phyloP scores from a whole-genome alignment of 2,113 vertebrate genomes.

The Balaenoptera acutorostrata region DNA sequence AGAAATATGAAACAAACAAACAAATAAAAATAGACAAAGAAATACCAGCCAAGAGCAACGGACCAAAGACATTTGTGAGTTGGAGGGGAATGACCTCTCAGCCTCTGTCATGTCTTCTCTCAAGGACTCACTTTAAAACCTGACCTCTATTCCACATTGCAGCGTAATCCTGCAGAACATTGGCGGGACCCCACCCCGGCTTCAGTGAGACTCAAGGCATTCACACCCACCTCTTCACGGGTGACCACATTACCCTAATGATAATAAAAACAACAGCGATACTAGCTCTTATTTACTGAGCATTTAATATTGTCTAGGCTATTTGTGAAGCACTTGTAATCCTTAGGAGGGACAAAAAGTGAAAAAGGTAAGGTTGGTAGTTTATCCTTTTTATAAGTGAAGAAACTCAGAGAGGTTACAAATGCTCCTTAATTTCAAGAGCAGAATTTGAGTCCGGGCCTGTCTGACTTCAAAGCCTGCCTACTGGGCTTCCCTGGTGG shows the following conservation, averaged over 20 bases:
- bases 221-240: background rate
- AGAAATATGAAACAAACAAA: background rate
- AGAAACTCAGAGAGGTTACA: background rate
- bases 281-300: background rate
- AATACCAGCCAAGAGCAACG: too few species aligned
- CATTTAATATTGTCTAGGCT: background rate
- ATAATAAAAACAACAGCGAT: background rate
- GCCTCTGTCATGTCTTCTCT: background rate
- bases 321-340: background rate
- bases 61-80: rapidly evolving
- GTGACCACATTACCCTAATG: background rate
- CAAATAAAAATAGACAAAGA: background rate
- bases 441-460: background rate
- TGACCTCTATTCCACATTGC: rapidly evolving
- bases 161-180: rapidly evolving
- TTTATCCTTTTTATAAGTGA: background rate
- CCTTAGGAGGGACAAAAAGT: background rate
- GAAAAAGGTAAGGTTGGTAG: background rate
- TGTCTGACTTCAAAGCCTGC: background rate
- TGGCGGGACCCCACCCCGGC: rapidly evolving
- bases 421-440: background rate
- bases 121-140: background rate
- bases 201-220: background rate
- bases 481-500: background rate
- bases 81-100: rapidly evolving